A percentile compares a stretch with the other conserved stretches of the same genome.
phyloP scores from a whole-genome alignment of 2,888 invertebrate genomes.

The Catocala fraxini region DNA sequence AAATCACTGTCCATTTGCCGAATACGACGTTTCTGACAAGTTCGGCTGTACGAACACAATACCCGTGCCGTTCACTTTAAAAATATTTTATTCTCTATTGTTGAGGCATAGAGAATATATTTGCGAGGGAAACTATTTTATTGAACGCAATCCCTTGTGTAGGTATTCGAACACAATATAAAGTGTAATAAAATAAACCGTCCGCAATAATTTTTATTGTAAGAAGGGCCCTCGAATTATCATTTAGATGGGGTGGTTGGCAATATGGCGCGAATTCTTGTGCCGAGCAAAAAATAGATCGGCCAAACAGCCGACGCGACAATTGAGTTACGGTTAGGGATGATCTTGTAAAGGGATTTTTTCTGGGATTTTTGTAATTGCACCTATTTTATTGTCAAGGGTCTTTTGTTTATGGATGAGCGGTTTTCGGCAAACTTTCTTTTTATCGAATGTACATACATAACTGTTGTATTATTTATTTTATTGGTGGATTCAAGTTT shows the following conservation, averaged over 20 bases:
- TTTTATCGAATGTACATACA: neutral
- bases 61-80: conserved; percentile 17
- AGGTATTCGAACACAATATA: conserved; percentile 82
- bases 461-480: conserved; percentile 5
- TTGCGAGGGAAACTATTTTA: conserved; percentile 46
- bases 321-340: conserved; percentile 76
- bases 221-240: conserved; percentile 84
- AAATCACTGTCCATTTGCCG: conserved; percentile 71
- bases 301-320: conserved; percentile 65
- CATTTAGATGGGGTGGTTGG: conserved; percentile 84
- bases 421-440: conserved; percentile 37
- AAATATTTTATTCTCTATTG: conserved; percentile 30
- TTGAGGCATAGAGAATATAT: conserved; percentile 38
- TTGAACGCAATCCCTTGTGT: conserved; percentile 47
- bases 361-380: conserved; percentile 69
- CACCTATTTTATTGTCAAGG: conserved; percentile 64
- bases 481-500: neutral
- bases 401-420: conserved; percentile 57
- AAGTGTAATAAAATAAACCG: conserved; percentile 86
- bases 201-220: conserved; percentile 87
- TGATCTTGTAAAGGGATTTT: conserved; percentile 63
- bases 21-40: conserved; percentile 67
- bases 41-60: conserved; percentile 47
- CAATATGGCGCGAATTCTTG: conserved; percentile 82
- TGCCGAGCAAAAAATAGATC: conserved; percentile 71